Base-by-base conservation (phyloP, 2,113 vertebrate species). In the Hyla sarda region DNA sequence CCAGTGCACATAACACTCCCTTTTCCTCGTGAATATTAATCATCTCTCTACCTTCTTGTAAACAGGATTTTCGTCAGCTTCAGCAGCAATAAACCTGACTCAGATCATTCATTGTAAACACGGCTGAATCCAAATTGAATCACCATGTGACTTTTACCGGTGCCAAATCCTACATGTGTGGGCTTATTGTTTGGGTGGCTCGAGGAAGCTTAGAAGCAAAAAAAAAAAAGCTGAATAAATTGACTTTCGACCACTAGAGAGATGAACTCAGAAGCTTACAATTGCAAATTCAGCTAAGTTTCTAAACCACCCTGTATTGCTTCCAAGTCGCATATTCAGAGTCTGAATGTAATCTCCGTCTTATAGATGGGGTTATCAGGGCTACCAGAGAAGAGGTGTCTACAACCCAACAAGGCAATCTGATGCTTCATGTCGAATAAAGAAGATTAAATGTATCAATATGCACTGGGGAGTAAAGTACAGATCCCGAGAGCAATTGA, bases 361-460 rank as follows among this genome's bases (percentile, higher is more conserved):
- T 67, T 73, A 34, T 47, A 60, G 67, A 73, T 60, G 67, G 67
- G 76, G 50, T 86, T 86, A 86, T 86, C 77, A 37, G 52, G 52
- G 47, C 12, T 69, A 28, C 75, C 30, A 41, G 37, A 19, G 11
- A 67, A 69, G 47, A 47, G 23, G 56, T 34, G 60, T 67, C 62
- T 86, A 67, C 48, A 4, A 23, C 67, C 12, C n/a, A 56, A n/a
- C 48, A 80, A 56, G 30, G 47, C 76, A 86, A 85, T 85, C 83
- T 50, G 21, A 32, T 72, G 62, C 52, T 69, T 48, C 28, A 19
- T 71, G 17, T 41, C 8, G 30, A 71, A 86, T 32, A 52, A 41
- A 54, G 75, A 58, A 71, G 62, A 86, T 86, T 56, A 80, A 85
- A 77, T 30, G n/a, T 85, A 85, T 85, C 73, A 78, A 76, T 76